phyloP scores from a whole-genome alignment of 2,888 invertebrate species.

The Stenodera caucasica region DNA sequence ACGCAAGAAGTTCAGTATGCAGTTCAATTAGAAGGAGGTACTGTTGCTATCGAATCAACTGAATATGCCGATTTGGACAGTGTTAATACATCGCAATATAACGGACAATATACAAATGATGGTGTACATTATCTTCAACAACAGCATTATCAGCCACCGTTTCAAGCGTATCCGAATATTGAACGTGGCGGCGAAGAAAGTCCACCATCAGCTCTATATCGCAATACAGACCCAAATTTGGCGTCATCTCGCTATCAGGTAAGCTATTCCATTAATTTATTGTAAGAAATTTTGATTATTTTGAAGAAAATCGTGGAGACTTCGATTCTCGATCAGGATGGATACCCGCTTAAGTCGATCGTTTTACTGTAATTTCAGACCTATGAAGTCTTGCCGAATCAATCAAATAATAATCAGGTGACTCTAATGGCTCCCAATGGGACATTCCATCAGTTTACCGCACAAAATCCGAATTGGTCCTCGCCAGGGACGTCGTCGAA shows the following conservation, averaged over 20 bases:
- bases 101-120: conserved; percentile 40
- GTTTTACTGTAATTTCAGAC: conserved; percentile 24
- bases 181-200: conserved; percentile 51
- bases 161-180: conserved; percentile 17
- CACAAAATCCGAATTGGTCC: conserved; percentile 16
- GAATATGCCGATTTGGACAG: conserved; percentile 69
- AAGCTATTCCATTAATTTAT: no score
- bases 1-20: conserved; percentile 15
- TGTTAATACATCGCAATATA: conserved; percentile 59
- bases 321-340: not conserved
- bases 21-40: conserved; percentile 5
- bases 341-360: not conserved
- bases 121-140: conserved; percentile 43
- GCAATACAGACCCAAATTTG: conserved; percentile 67
- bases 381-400: conserved; percentile 41
- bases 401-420: conserved; percentile 61
- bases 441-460: conserved; percentile 42
- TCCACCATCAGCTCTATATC: conserved; percentile 63
- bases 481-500: conserved; percentile 14
- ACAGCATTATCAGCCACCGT: conserved; percentile 43
- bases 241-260: conserved; percentile 59
- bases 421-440: conserved; percentile 60
- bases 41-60: conserved; percentile 42
- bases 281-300: no score
- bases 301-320: not conserved